Base-by-base conservation (phyloP, 1,140 invertebrate species). In the Zaprionus camerounensis region DNA sequence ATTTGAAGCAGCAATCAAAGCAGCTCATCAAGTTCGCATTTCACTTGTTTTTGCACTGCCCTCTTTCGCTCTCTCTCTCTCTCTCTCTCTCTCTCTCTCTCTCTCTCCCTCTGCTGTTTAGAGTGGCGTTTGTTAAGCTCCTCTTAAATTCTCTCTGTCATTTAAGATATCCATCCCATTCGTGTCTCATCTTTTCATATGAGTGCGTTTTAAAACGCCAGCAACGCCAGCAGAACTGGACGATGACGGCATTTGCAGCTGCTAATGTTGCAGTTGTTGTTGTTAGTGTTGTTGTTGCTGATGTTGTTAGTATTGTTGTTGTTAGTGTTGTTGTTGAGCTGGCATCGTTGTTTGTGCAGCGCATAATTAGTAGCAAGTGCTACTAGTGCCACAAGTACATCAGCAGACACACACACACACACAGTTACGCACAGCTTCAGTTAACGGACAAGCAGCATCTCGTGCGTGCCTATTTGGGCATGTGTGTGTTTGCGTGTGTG, bases 351-450 rank as follows among this genome's bases (percentile, higher is more conserved):
- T 28, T 49, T 71, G 80, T 77, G 73, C 66, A 24, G 66, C 65
- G 65, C 65, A 84, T 78, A 84, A 85, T 84, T 84, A 84, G 81
- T 66, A 73, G 63, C 83, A 85, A 84, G 73, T 85, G 74, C 82
- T 81, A 28, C 82, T 74, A 38, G 34, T 55, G 34, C 59, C 26
- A 76, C 74, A 73, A 85, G 82, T 85, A 74, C 81, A 84, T 34
- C 20, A 57, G 49, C 46, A 68, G 36, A n/a, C 38, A 44, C 22
- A 51, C 61, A 65, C 20, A 67, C 56, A 71, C 31, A 56, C 26
- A 56, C n/a, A n/a, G 24, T 26, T 26, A 55, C 53, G 12, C 24
- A 49, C 20, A 49, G 41, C 41, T 20, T 9, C 46, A 49, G 46
- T 22, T 22, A 38, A 38, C 36, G 13, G 36, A 17, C 41, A 44